Evolutionary conservation across 1,140 invertebrate species (phyloP).

Genomic region (Apis mellifera): DNA sequence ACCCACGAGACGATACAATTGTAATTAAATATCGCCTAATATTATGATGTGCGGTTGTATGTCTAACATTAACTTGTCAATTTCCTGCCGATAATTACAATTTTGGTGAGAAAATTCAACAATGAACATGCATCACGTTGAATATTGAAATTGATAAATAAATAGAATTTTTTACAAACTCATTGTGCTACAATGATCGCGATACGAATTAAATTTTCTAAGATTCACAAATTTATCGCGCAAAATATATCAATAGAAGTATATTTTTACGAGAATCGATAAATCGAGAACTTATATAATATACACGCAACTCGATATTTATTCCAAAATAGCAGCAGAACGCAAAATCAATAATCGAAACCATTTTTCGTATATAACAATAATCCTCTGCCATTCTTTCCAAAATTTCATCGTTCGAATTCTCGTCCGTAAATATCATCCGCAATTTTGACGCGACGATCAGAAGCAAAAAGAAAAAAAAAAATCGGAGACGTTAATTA

Average conservation of each 20-base stretch:
- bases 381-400: too few relatives aligned
- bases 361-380: background rate
- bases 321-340: too few relatives aligned
- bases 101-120: background rate
- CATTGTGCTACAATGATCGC: background rate
- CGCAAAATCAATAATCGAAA: background rate
- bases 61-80: background rate
- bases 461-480: background rate
- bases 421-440: background rate
- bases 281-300: background rate
- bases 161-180: too few relatives aligned
- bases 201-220: background rate
- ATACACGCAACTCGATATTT: background rate
- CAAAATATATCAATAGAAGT: too few relatives aligned
- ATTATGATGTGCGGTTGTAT: background rate
- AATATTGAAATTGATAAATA: too few relatives aligned
- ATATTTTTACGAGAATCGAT: background rate
- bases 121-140: background rate
- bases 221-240: too few relatives aligned
- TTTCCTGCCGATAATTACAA: background rate
- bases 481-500: slow-evolving; percentile 27
- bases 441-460: background rate
- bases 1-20: background rate
- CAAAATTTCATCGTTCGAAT: background rate
- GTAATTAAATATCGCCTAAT: background rate